A percentile compares a stretch with the other conserved stretches of the same genome.
Evolutionary conservation across 92 coral and sea anemone species (phyloP).

Genomic region (Parazoanthus atlanticus): DNA sequence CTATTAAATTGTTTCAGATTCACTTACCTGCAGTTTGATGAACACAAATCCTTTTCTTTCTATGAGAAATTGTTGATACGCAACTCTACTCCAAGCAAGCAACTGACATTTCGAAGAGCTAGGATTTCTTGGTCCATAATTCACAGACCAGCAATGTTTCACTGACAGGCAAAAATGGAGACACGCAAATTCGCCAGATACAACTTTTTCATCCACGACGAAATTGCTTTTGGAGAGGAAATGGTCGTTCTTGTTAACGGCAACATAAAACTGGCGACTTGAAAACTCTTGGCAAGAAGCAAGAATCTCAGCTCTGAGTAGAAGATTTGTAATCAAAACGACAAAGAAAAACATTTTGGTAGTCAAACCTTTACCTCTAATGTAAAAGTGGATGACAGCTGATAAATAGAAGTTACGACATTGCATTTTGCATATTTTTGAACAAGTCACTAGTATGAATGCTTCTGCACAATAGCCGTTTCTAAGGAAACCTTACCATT

Average conservation of each 20-base stretch:
- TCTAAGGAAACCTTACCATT: too few species aligned
- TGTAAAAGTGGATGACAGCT: too few species aligned
- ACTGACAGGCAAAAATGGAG: not conserved
- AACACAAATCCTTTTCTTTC: not conserved
- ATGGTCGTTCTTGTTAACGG: not conserved
- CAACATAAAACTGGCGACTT: not conserved
- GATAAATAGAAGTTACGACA: too few species aligned
- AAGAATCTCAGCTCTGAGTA: not conserved
- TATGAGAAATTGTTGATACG: not conserved
- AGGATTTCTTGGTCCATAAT: not conserved
- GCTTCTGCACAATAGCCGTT: too few species aligned
- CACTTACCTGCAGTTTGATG: slow-evolving; percentile 3
- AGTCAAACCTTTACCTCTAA: too few species aligned
- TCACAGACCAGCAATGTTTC: slow-evolving; percentile 6
- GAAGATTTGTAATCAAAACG: not conserved
- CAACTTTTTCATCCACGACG: not conserved
- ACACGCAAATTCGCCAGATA: not conserved
- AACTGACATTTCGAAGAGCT: slow-evolving; percentile 8
- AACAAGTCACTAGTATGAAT: too few species aligned
- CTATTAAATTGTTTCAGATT: too few species aligned
- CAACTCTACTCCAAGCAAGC: not conserved
- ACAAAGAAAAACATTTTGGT: not conserved
- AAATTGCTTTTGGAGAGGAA: not conserved
- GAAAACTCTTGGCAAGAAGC: not conserved
- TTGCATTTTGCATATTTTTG: too few species aligned